These are phyloP conservation scores for Lepidotrigona ventralis DNA, from an alignment of 1,140 invertebrate genomes.

Conservation along the genomic window DNA sequence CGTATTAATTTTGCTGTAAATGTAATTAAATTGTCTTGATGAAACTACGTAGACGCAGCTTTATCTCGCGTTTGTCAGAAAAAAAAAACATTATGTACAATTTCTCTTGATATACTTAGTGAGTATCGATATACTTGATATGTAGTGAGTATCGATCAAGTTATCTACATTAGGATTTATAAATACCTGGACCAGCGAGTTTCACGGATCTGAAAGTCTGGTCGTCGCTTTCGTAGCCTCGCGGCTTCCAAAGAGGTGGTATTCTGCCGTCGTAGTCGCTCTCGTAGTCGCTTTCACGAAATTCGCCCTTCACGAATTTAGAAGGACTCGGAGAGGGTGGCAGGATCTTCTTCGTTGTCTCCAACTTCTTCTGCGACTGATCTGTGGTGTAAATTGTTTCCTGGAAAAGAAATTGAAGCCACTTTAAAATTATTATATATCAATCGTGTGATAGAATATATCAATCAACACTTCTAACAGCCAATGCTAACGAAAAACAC, in stretches of 20 bases:
- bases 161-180: neutral
- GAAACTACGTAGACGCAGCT: neutral
- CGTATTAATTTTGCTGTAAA: too few species aligned
- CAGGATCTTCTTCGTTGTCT: slow-evolving; percentile 59
- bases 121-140: neutral
- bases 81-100: neutral
- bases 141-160: neutral
- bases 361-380: slow-evolving; percentile 74
- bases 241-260: slow-evolving; percentile 82
- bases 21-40: neutral
- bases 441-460: neutral
- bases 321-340: slow-evolving; percentile 81
- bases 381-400: slow-evolving; percentile 75
- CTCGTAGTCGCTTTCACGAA: slow-evolving; percentile 86
- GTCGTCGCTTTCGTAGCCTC: slow-evolving; percentile 80
- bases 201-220: slow-evolving; percentile 82
- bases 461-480: neutral
- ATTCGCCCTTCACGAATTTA: slow-evolving; percentile 86
- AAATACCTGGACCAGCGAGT: slow-evolving; percentile 78
- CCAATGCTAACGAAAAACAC: neutral
- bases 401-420: slow-evolving; percentile 59
- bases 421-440: neutral
- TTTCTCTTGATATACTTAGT: neutral
- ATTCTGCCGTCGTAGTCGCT: slow-evolving; percentile 86
- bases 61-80: neutral